These are phyloP conservation scores for Orestias chungarensis DNA, from an alignment of 2,797 vertebrate genomes.

Conservation along the genomic window DNA sequence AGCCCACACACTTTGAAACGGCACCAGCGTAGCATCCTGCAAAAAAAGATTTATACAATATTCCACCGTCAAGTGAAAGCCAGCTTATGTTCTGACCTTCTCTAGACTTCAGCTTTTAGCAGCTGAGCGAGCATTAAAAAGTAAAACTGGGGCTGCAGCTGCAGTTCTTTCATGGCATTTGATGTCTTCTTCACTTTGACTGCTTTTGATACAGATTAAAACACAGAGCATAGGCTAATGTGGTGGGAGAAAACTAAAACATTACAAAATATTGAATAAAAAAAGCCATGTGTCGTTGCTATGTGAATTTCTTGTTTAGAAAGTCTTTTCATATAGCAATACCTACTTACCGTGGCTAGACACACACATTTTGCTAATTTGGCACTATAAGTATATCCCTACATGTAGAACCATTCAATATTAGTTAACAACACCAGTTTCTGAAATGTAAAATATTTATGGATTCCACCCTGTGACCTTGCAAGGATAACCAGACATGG, in stretches of 20 bases:
- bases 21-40: not conserved
- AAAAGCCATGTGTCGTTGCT: not conserved
- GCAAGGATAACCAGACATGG: not conserved
- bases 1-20: conserved; percentile 21
- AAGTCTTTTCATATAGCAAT: too few species aligned
- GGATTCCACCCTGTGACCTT: not conserved
- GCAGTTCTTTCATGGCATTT: conserved; percentile 38
- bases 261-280: conserved; percentile 10
- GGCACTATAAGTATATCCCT: too few species aligned
- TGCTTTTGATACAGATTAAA: conserved; percentile 33
- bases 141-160: conserved; percentile 19
- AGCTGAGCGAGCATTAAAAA: conserved; percentile 35
- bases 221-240: conserved; percentile 4
- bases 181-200: conserved; percentile 22
- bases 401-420: too few species aligned
- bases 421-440: not conserved
- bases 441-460: not conserved
- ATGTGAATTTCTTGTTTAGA: not conserved
- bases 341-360: too few species aligned
- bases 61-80: conserved; percentile 19
- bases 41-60: conserved; percentile 22
- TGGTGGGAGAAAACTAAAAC: conserved; percentile 18
- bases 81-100: conserved; percentile 33
- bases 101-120: conserved; percentile 6
- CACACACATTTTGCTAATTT: too few species aligned